Evolutionary conservation across 2,113 vertebrate genomes (phyloP), one percentile per base, ranked within the genome.

Genomic region (Python bivittatus): DNA sequence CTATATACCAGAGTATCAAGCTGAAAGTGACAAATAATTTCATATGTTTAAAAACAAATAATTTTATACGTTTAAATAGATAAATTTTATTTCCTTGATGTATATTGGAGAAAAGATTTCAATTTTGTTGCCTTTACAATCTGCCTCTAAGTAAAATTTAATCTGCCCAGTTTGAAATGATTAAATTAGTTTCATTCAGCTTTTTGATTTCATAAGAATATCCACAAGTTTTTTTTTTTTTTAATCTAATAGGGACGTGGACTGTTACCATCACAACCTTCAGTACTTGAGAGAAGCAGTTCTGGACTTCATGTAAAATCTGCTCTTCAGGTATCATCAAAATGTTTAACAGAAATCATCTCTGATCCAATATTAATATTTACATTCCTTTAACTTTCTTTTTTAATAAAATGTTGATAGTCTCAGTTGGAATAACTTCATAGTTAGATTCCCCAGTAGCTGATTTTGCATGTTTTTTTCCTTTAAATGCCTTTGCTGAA

Each of bases 281-380:
- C 95, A 86, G 0, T 96, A 23, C 96, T 96, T 90, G 97, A 98
- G 29, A 96, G 97, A 93, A 91, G 94, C 52, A 95, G 96, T 93
- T 94, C 96, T 86, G 94, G 96, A 84, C 97, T 97, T 91, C 98
- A 97, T 95, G 94, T 97, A 92, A 98, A 98, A 93, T 95, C 97
- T 91, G 79, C 97, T 96, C 89, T 96, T 1, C 97, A 97, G 97
- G 98, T 98, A 97, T 96, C 94, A 88, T 38, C 23, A 91, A 44
- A 92, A 86, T 27, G 29, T 54, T 6, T 84, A 95, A 42, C 33
- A 42, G 33, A 86, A 42, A 57, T 52, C 9, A 48, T 44, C n/a
- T 33, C 90, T 61, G 12, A 93, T 89, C 72, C 15, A 89, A 17
- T 58, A 11, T 93, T 93, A 86, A 86, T 88, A 44, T 3, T 88